Evolutionary conservation across 1,140 invertebrate species (phyloP), one percentile per base, ranked within the genome.

Genomic region (Meloidogyne hapla): DNA sequence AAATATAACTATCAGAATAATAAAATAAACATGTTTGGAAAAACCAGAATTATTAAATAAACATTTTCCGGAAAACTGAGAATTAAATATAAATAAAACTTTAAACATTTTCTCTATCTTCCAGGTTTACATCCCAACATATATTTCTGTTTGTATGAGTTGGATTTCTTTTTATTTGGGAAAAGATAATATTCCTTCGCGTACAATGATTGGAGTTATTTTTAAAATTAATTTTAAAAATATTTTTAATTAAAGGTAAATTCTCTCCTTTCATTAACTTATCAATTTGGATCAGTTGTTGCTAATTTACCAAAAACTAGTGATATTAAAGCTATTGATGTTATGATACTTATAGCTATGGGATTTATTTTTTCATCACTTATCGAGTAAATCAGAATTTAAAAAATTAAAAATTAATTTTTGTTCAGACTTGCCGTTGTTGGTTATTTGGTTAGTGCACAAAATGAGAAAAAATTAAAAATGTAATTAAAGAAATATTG

Each of bases 141-240:
- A 86, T 65, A 85, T 86, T 68, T 83, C 85, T 67, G 84, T 86
- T 13, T 85, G 85, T 56, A 86, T 87, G 70, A 84, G 80, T 21
- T 87, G 86, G 85, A 85, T 86, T 45, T 87, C 86, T 8, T 86
- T 86, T 69, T 85, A 87, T 38, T 61, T 86, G 38, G 85, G 85
- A 13, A 75, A 84, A 13, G 75, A 81, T 21, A 85, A 87, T 56
- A 87, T 83, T 72, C 84, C 85, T 21, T 85, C 85, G 6, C 68
- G 86, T 21, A 87, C 87, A 61, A 86, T 85, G 18, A 83, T 87
- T 26, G 86, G 86, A 13, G 86, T 87, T 10, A 87, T 83, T 10
- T 42, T 74, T 12, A 66, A 3, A 68, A 21, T 80, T 38, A 25
- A 1, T 77, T 76, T 65, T 56, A 42, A 21, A 21, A 40, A 61